Conservation (phyloP, 1,140 invertebrate species). For the Sitophilus oryzae region DNA sequence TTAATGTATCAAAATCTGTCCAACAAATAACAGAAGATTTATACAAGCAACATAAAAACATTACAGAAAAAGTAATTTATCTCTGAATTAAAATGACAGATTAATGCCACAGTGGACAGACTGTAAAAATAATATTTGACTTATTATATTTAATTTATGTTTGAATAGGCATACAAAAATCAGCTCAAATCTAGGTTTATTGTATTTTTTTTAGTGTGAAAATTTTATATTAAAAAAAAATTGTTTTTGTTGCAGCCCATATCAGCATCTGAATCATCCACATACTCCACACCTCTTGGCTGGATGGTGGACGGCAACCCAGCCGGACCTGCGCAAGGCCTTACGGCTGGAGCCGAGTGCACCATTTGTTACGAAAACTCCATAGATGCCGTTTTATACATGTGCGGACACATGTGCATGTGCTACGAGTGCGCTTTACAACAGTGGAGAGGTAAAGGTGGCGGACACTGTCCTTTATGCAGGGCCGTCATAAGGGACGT, state of each 20-base stretch:
- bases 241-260: conserved; percentile 45
- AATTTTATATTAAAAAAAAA: too few species aligned
- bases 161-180: too few species aligned
- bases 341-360: conserved; percentile 64
- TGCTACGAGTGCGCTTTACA: conserved; percentile 93
- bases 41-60: too few species aligned
- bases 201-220: not conserved
- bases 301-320: conserved; percentile 43
- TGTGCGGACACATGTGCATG: conserved; percentile 98
- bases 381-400: conserved; percentile 90
- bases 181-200: too few species aligned
- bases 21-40: too few species aligned
- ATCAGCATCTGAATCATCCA: conserved; percentile 32
- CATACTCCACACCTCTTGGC: conserved; percentile 41
- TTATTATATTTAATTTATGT: too few species aligned
- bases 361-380: conserved; percentile 91
- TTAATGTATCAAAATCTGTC: too few species aligned
- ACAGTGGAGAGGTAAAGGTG: conserved; percentile 83
- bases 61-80: too few species aligned
- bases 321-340: conserved; percentile 43
- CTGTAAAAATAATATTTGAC: too few species aligned
- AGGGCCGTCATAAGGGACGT: conserved; percentile 88
- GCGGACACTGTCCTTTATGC: conserved; percentile 90
- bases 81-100: too few species aligned
- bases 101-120: too few species aligned